Evolutionary conservation across 2,113 vertebrate species (phyloP), one percentile per base, ranked within the genome.

Genomic region (Coturnix japonica): DNA sequence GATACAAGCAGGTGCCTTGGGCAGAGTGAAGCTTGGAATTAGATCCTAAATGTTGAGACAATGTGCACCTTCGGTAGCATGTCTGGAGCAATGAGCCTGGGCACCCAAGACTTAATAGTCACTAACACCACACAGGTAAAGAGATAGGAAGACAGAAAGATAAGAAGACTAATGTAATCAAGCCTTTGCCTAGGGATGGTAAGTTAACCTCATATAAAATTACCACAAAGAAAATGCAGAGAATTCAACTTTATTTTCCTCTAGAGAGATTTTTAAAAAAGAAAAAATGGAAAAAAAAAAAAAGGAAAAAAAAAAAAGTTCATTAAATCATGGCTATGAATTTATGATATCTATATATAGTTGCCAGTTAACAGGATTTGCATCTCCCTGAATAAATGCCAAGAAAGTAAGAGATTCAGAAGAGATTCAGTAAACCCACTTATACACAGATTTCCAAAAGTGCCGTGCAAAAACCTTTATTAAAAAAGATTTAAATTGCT

Each of bases 401-500:
- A 97, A 94, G 86, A 88, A 96, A 95, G 73, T 81, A 85, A 94
- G 86, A 94, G 93, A 39, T 39, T 39, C n/a, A n/a, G n/a, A 85
- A 94, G 86, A 94, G 93, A 92, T 94, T 97, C 95, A 96, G 91
- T 97, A 94, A 97, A 96, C 96, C 93, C 95, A 97, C 96, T 97
- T 97, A 96, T 72, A 97, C 84, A 96, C 94, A 97, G 78, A 97
- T 96, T 95, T 96, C 91, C 95, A 97, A 92, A 97, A 97, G 95
- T 96, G 74, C 93, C 91, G 93, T 89, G 95, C 70, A 80, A 96
- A 97, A 96, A 95, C 81, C 96, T 97, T 97, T 96, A 97, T 97
- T 97, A 96, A 97, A 96, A 96, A 97, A 96, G 94, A 97, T 96
- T 96, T 95, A 97, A 97, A 97, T 97, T 96, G 91, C 95, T 98